A percentile compares a stretch with the other conserved stretches of the same genome.
Conservation (phyloP, 2,797 vertebrate species). For the Gephyroberyx darwinii region DNA sequence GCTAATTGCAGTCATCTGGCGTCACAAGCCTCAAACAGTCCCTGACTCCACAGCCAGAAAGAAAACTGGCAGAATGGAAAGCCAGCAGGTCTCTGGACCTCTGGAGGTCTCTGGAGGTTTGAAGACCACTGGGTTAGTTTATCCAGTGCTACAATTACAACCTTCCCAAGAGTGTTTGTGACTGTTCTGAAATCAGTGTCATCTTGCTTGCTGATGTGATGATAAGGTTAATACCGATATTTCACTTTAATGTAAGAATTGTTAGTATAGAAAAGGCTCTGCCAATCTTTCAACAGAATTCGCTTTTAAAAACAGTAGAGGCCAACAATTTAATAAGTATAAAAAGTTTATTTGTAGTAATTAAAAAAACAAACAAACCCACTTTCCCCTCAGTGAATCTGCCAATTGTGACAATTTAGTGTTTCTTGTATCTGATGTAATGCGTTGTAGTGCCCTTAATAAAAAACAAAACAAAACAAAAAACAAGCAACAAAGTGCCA, state of each 20-base stretch:
- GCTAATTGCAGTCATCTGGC: no score
- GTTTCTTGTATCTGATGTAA: not conserved
- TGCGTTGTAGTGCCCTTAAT: not conserved
- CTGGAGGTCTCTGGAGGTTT: no score
- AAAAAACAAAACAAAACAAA: not conserved
- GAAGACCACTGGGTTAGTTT: not conserved
- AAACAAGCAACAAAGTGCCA: not conserved
- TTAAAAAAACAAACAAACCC: not conserved
- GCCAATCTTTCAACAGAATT: no score
- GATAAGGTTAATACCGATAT: no score
- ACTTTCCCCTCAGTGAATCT: not conserved
- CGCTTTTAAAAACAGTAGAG: not conserved
- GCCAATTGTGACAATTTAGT: slow-evolving; percentile 5
- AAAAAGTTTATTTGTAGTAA: slow-evolving; percentile 1
- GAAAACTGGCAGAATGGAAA: no score
- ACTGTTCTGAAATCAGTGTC: not conserved
- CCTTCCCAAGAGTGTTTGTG: not conserved
- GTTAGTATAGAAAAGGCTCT: no score
- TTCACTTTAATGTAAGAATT: no score
- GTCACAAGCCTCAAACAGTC: no score
- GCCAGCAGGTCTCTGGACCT: no score
- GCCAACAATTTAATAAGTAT: not conserved
- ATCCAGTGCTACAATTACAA: not conserved
- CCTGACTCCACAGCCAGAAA: no score
- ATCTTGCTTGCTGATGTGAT: not conserved